Evolutionary conservation across 2,113 vertebrate genomes (phyloP).

Genomic region (Coryphaenoides rupestris): DNA sequence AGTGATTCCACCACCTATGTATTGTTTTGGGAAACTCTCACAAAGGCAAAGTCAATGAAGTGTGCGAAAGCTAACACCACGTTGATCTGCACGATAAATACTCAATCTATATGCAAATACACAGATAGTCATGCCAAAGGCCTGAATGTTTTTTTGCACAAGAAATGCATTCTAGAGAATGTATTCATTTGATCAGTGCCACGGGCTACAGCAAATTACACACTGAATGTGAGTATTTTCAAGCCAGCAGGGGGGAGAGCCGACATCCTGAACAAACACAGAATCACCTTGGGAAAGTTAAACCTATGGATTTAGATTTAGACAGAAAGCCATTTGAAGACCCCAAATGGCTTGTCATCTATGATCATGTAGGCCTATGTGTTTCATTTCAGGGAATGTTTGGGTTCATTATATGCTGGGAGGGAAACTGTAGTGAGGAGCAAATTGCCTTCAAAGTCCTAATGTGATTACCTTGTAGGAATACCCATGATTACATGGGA

Average conservation of each 20-base stretch:
- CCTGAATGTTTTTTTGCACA: slow-evolving; percentile 28
- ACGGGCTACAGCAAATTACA: slow-evolving; percentile 15
- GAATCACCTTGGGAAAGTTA: slow-evolving; percentile 1
- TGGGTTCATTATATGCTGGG: not conserved
- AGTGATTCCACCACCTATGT: slow-evolving; percentile 5
- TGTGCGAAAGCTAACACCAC: slow-evolving; percentile 12
- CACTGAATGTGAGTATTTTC: slow-evolving; percentile 23
- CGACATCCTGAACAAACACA: not conserved
- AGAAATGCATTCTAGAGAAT: slow-evolving; percentile 21
- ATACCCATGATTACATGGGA: not conserved
- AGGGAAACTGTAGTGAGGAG: not conserved
- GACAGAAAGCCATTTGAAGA: slow-evolving; percentile 39
- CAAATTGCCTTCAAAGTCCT: not conserved
- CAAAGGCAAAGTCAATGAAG: slow-evolving; percentile 12
- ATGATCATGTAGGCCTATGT: slow-evolving; percentile 22
- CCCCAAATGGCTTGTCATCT: not conserved
- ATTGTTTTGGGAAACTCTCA: not conserved
- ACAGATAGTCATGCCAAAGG: not conserved
- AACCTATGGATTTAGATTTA: slow-evolving; percentile 8
- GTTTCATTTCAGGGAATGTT: slow-evolving; percentile 7
- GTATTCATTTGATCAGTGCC: slow-evolving; percentile 26
- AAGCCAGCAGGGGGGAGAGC: not conserved
- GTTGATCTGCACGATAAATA: slow-evolving; percentile 25
- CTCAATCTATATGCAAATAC: slow-evolving; percentile 58
- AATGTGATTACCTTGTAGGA: not conserved